phyloP scores from a whole-genome alignment of 1,140 invertebrate species.

The Drosophila serrata region DNA sequence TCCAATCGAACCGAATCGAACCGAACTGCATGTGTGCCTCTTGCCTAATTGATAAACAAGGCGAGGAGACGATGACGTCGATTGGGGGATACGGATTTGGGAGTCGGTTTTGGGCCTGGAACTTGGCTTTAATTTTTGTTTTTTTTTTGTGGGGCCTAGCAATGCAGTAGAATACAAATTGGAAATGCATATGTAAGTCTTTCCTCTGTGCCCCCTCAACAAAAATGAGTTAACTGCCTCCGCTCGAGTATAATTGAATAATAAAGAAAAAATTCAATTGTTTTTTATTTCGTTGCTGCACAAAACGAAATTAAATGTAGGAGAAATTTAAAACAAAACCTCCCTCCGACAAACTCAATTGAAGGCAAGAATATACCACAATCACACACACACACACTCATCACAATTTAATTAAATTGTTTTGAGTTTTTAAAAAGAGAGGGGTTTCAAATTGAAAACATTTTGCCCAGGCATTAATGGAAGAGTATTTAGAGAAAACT shows the following conservation, averaged over 20 bases:
- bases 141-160: constrained; percentile 1
- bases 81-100: constrained; percentile 3
- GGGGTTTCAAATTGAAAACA: constrained; percentile 34
- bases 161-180: constrained; percentile 43
- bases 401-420: constrained; percentile 69
- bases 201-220: constrained; percentile 4
- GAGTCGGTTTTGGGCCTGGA: constrained; percentile 17
- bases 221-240: constrained; percentile 20
- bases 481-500: constrained; percentile 14
- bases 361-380: constrained; percentile 15
- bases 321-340: constrained; percentile 64
- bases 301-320: constrained; percentile 48
- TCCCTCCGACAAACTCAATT: constrained; percentile 33
- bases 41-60: constrained; percentile 81
- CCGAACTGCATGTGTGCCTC: constrained; percentile 62
- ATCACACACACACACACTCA: constrained; percentile 31
- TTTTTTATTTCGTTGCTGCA: constrained; percentile 40
- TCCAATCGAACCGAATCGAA: constrained; percentile 27
- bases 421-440: constrained; percentile 26
- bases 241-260: constrained; percentile 70
- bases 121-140: constrained; percentile 17
- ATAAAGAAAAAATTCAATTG: constrained; percentile 74
- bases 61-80: constrained; percentile 36
- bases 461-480: constrained; percentile 5
- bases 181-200: constrained; percentile 27